Base-by-base conservation (phyloP, 2,113 vertebrate genomes). In the Micromys minutus region DNA sequence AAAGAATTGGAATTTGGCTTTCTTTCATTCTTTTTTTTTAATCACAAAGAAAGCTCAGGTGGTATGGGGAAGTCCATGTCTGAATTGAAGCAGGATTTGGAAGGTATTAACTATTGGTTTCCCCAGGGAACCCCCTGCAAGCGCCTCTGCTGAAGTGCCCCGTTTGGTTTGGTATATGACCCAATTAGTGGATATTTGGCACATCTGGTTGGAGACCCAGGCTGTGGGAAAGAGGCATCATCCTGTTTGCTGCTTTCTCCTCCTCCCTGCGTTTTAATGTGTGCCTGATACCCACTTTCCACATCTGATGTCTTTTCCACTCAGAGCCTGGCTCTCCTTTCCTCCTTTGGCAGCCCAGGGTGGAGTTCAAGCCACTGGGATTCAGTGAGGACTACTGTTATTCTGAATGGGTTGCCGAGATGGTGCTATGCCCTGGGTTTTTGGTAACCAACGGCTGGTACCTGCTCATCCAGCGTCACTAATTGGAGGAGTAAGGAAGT, bases 161-260 rank as follows among this genome's bases (percentile, higher is more conserved):
- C 21, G 1, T 3, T 1, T 6, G 21, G 47, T 69, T 88, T 17
- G 12, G 65, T 31, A 16, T 34, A 16, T 10, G 86, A 89, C 50
- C 0, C 0, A 65, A 22, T 2, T 29, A 42, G 39, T 76, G 29
- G 9, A 11, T 24, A 0, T 22, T 45, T 1, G 57, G 61, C 22
- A 10, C 21, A 55, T 10, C 26, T 9, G 63, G 2, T 1, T 5
- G 63, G 79, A 84, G 24, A 45, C 22, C 11, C 2, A 3, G 39
- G 13, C 12, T 74, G 59, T 8, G 11, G 91, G 45, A 34, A 63
- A 36, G 42, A 36, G 59, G 50, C 22, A 9, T 8, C 1, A 22
- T 10, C 42, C 83, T 4, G 59, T 12, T 39, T 4, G 11, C 34
- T 13, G 10, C 13, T 13, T 88, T 55, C 26, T 61, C 1, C 39